Conservation (phyloP, 2,888 invertebrate species). For the Pseudanteris insignis region DNA sequence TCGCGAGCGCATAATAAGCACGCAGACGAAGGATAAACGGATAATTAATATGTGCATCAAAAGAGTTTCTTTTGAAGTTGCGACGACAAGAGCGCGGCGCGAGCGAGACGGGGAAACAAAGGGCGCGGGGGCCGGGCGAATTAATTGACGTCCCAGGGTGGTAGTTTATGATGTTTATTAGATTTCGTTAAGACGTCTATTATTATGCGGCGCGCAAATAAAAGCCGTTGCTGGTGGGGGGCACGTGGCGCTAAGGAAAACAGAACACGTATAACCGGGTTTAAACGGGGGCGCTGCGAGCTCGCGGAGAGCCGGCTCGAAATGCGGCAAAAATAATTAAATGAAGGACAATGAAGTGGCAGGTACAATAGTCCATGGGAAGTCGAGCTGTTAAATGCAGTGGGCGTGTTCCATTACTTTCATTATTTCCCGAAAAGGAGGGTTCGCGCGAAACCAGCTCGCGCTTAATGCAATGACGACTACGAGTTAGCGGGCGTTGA, state of each 20-base stretch:
- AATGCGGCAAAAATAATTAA: conserved; percentile 50
- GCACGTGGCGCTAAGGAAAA: conserved; percentile 39
- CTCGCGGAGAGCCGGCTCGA: conserved; percentile 4
- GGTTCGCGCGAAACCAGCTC: conserved; percentile 55
- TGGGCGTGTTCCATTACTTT: conserved; percentile 67
- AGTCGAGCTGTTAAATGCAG: conserved; percentile 58
- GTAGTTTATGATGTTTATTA: conserved; percentile 63
- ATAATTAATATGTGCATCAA: conserved; percentile 40
- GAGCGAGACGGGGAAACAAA: conserved; percentile 15
- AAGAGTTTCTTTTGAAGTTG: conserved; percentile 42
- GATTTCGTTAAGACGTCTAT: conserved; percentile 62
- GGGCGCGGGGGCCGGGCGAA: conserved; percentile 12
- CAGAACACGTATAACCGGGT: conserved; percentile 29
- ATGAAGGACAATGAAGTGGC: conserved; percentile 53
- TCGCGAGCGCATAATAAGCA: conserved; percentile 31
- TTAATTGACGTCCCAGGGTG: conserved; percentile 51
- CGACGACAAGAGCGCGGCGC: conserved; percentile 1
- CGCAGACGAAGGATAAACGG: conserved; percentile 37
- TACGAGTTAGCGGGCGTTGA: conserved; percentile 38
- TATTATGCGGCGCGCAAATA: conserved; percentile 53
- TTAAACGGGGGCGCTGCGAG: too few relatives aligned
- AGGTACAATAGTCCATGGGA: conserved; percentile 60
- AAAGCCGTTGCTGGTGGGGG: conserved; percentile 20
- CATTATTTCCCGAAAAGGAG: conserved; percentile 62
- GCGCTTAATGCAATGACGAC: conserved; percentile 35